Conservation (phyloP, 2,888 invertebrate species). For the Papilio demoleus region DNA sequence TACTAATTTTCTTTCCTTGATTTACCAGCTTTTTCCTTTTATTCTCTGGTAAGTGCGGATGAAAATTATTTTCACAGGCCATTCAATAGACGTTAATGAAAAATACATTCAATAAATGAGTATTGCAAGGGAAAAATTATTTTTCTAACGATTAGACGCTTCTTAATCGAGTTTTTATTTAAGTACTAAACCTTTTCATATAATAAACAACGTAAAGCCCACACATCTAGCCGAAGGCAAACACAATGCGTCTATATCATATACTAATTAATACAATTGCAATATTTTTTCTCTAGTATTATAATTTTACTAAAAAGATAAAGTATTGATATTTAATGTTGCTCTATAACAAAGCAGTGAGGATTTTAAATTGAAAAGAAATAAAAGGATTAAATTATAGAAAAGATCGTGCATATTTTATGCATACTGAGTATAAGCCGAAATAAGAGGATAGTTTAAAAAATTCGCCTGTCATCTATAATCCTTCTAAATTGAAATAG, state of each 20-base stretch:
- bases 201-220: constrained; percentile 12
- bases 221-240: background rate
- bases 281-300: constrained; percentile 3
- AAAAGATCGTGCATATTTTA: too few relatives aligned
- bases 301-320: background rate
- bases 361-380: background rate
- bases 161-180: constrained; percentile 30
- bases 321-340: background rate
- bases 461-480: background rate
- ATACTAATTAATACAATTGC: constrained; percentile 22
- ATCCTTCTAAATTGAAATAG: background rate
- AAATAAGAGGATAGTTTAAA: too few relatives aligned
- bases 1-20: constrained; percentile 14
- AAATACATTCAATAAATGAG: constrained; percentile 36
- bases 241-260: background rate
- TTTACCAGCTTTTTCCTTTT: constrained; percentile 8
- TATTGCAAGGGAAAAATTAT: constrained; percentile 34
- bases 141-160: constrained; percentile 31
- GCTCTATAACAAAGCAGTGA: background rate
- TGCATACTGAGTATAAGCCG: too few relatives aligned
- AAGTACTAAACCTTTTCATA: constrained; percentile 18
- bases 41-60: constrained; percentile 16
- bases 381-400: too few relatives aligned
- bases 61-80: constrained; percentile 35
- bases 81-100: constrained; percentile 36